Base-by-base conservation (phyloP, 2,113 vertebrate species). In the Eclectus roratus region DNA sequence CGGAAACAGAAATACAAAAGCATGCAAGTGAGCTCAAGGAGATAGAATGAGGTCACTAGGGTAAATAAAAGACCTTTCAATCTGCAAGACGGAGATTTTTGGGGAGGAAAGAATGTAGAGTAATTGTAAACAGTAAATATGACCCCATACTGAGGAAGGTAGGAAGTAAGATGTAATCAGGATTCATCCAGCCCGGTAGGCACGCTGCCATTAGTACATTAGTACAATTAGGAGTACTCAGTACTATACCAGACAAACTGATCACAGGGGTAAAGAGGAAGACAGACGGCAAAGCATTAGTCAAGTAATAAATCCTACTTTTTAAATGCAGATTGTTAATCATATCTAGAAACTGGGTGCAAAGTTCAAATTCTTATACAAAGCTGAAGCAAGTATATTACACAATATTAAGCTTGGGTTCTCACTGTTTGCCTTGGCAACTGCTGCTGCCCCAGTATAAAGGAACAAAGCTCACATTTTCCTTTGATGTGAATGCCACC, bases 351-450 rank as follows among this genome's bases (percentile, higher is more conserved):
- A 93, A 71, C 24, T 15, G 20, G 13, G 27, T 60, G 18, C 66
- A 72, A 21, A 58, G 70, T 68, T 81, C 56, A 71, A 93, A 69
- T 80, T 74, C 66, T 58, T 80, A 69, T 2, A 68, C 24, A 15
- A 76, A 89, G 52, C 13, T 71, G 44, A 94, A 88, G 18, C 43
- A 39, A 90, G 66, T 21, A 50, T 27, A 37, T 85, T 91, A 93
- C 5, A 2, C 68, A 88, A 86, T 3, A 9, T 69, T 70, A 88
- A 11, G 15, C 63, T 43, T 72, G 46, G 93, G 58, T 66, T 85
- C 41, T 85, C 49, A 28, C 39, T 77, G 41, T 90, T 91, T 83
- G 82, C 88, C 88, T 95, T 92, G 85, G 85, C 80, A 94, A 69
- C 28, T 63, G 53, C 35, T 70, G 63, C 61, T 65, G 74, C 68